Evolutionary conservation across 2,113 vertebrate species (phyloP), one percentile per base, ranked within the genome.

Genomic region (Pelvicachromis taeniatus): DNA sequence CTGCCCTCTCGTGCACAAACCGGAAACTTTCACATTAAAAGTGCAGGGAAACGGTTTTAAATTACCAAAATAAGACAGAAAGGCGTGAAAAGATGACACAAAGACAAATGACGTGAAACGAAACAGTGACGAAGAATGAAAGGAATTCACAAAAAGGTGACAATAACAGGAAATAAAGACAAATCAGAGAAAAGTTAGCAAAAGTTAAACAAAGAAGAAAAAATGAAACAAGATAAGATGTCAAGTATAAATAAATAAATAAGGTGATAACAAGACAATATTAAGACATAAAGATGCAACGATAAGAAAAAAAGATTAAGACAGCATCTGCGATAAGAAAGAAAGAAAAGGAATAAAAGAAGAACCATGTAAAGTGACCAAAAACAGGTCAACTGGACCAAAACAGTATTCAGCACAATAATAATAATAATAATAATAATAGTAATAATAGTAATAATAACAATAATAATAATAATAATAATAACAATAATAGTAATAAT

Each of bases 21-120:
- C 0, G 3, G 3, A 10, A 2, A 21, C 19, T 31, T 81, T 40
- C 80, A 89, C 53, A 90, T 1, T 73, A 91, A 89, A 50, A 4
- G 31, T 14, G 16, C 38, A 70, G 38, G 63, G 65, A 70, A 70
- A 45, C 3, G 9, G 21, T 26, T 70, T 45, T 14, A 70, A 70
- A 42, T 26, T 0, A 70, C 2, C 38, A 45, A 45, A 70, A 45
- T 68, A 42, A 45, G 38, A 68, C 63, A 26, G 7, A 68, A 23
- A 68, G 35, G 35, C 11, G 61, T 21, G 35, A 42, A 42, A 42
- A 16, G 0, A n/a, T 16, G 35, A 68, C n/a, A 23, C 35, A 14
- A 68, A 1, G 45, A 48, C 13, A 48, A 48, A 48, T 16, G 6
- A 65, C 33, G 4, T 23, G 38, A 42, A 68, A 68, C 42, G 5